Base-by-base conservation (phyloP, 2,888 invertebrate species). In the Dione juno region DNA sequence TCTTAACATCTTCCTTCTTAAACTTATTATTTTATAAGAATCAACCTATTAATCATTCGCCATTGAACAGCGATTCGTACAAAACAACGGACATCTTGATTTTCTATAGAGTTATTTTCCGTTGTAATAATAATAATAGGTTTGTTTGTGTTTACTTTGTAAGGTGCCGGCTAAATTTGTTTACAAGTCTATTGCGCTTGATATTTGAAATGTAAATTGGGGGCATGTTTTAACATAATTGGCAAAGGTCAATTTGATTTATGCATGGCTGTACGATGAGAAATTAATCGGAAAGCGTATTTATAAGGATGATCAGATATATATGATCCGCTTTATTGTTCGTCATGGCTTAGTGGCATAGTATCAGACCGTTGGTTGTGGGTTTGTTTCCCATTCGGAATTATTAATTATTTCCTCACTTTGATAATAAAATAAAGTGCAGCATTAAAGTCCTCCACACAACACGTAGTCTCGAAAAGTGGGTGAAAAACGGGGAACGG, bases 101-200 rank as follows among this genome's bases (percentile, higher is more conserved):
- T 69, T 67, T 71, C 66, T 68, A 67, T 66, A 75, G 50, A 67
- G 65, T 50, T 72, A 66, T 74, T 71, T 67, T 54, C 43, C 61
- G 43, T 67, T 63, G 67, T 72, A 72, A 74, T 61, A 74, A 72
- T 74, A 65, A 70, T 71, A 71, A 59, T 68, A 53, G 61, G 41
- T 35, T 71, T 72, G 74, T 69, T 74, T 72, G 69, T 73, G 67
- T 74, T 71, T 72, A 71, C 69, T 71, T 67, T 67, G 69, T 35
- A 67, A 74, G 74, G 67, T 67, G 68, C 74, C 67, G 52, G 64
- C 45, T 57, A 72, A 75, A 72, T 74, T 75, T 75, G 71, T 75
- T 75, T 74, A 72, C 74, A 67, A 66, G 58, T 71, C 70, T 35
- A 70, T 70, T 69, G 65, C 65, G 73, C 61, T 73, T 68, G 67